A percentile compares a stretch with the other conserved stretches of the same genome.
Conservation (phyloP, 2,113 vertebrate species). For the Suricata suricatta region DNA sequence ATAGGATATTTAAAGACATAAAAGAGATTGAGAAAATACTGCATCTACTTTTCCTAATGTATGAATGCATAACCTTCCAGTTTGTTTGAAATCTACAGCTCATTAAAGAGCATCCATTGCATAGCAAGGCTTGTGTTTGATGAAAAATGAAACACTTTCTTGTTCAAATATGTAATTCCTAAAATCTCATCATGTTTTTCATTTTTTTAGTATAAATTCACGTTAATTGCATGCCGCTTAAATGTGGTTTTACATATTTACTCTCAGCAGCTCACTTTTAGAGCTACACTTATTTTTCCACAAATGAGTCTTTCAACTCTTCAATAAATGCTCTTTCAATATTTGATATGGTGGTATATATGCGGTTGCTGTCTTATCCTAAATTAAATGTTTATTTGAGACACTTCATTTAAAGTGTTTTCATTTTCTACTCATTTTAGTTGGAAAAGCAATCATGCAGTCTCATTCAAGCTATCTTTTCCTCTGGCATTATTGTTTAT, state of each 20-base stretch:
- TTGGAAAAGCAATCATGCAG: constrained; percentile 74
- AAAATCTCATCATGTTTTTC: constrained; percentile 37
- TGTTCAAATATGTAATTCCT: constrained; percentile 41
- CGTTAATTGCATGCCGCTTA: constrained; percentile 11
- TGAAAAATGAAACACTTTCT: background rate
- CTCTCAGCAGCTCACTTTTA: constrained; percentile 40
- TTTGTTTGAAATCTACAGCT: background rate
- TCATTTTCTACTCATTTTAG: constrained; percentile 76
- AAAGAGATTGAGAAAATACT: background rate
- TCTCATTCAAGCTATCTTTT: constrained; percentile 59
- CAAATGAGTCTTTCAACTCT: constrained; percentile 67
- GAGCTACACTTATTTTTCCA: constrained; percentile 70
- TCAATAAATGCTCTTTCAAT: constrained; percentile 68
- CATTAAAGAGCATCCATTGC: background rate
- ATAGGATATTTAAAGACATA: background rate
- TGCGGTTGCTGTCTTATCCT: constrained; percentile 48
- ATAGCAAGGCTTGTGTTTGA: background rate
- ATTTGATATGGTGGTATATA: constrained; percentile 57
- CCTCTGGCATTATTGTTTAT: constrained; percentile 48
- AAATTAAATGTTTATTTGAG: constrained; percentile 82
- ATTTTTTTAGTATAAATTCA: constrained; percentile 51
- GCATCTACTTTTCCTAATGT: background rate
- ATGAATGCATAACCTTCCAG: background rate
- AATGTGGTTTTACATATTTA: constrained; percentile 62
- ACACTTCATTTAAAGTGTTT: constrained; percentile 78